Percentiles rank a stretch among this genome's conserved stretches.
Conservation (phyloP, 1,140 invertebrate species). For the Ptiloglossa arizonensis region DNA sequence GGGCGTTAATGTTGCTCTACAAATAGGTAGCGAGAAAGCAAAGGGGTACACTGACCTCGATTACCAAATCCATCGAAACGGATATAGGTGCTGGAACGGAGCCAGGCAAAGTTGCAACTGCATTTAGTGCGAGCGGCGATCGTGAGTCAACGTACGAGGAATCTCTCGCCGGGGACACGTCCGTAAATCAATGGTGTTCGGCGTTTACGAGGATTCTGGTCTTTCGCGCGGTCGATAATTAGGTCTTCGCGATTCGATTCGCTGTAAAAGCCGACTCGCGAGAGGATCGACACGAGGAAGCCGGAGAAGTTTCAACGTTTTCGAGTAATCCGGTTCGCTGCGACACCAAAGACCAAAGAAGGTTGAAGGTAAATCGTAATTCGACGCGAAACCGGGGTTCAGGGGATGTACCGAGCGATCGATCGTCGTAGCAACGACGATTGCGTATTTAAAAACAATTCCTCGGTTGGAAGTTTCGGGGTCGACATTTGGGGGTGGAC, state of each 20-base stretch:
- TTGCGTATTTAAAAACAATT: too few relatives aligned
- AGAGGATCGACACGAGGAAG: not conserved
- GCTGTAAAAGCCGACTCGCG: not conserved
- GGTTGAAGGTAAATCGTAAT: slow-evolving; percentile 19
- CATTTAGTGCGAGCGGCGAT: slow-evolving; percentile 52
- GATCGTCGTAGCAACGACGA: too few relatives aligned
- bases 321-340: not conserved
- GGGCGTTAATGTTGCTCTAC: slow-evolving; percentile 17
- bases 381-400: not conserved
- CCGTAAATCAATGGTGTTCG: slow-evolving; percentile 52
- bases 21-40: slow-evolving; percentile 14
- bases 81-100: slow-evolving; percentile 63
- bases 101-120: slow-evolving; percentile 69
- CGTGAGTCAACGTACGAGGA: slow-evolving; percentile 70
- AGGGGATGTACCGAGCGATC: too few relatives aligned
- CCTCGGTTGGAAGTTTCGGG: too few relatives aligned
- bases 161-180: slow-evolving; percentile 35
- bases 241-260: slow-evolving; percentile 24
- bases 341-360: not conserved
- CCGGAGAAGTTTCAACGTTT: not conserved
- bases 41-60: slow-evolving; percentile 69
- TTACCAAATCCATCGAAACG: slow-evolving; percentile 62
- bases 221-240: slow-evolving; percentile 39
- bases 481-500: too few relatives aligned
- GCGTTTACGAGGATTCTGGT: not conserved